These are phyloP conservation scores for Cepaea hortensis DNA, from an alignment of 2,888 invertebrate genomes.

Conservation along the genomic window DNA sequence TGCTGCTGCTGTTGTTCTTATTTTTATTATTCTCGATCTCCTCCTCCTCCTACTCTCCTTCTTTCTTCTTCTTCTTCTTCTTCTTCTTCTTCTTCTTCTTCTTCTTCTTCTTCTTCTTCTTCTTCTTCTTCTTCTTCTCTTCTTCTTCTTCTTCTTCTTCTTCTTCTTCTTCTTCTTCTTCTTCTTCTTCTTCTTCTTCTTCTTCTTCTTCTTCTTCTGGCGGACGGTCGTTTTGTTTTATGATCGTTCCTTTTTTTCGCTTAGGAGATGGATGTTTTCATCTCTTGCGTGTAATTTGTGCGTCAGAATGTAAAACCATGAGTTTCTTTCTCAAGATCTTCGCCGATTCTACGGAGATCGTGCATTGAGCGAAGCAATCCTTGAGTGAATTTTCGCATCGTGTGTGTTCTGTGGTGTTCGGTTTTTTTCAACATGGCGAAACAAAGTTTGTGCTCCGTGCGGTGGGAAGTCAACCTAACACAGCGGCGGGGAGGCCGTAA, in stretches of 20 bases:
- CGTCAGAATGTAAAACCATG: too few species aligned
- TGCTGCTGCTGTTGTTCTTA: conserved; percentile 5
- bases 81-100: neutral
- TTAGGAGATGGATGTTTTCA: too few species aligned
- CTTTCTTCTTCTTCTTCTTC: neutral
- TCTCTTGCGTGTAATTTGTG: too few species aligned
- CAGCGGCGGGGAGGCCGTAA: too few species aligned
- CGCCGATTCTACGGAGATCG: too few species aligned
- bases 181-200: neutral
- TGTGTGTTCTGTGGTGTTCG: too few species aligned
- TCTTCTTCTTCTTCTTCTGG: neutral
- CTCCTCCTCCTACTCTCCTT: neutral
- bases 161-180: neutral
- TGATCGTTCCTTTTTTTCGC: neutral
- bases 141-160: neutral
- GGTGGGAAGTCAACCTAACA: too few species aligned
- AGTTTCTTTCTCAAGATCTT: too few species aligned
- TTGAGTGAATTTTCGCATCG: too few species aligned
- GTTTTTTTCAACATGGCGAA: too few species aligned
- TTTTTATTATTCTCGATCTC: conserved; percentile 6
- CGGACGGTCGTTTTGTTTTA: neutral
- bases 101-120: neutral
- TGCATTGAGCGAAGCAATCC: too few species aligned
- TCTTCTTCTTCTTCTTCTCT: neutral
- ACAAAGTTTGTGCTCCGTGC: too few species aligned